Evolutionary conservation across 2,113 vertebrate species (phyloP), one percentile per base, ranked within the genome.

Genomic region (Ochotona princeps): DNA sequence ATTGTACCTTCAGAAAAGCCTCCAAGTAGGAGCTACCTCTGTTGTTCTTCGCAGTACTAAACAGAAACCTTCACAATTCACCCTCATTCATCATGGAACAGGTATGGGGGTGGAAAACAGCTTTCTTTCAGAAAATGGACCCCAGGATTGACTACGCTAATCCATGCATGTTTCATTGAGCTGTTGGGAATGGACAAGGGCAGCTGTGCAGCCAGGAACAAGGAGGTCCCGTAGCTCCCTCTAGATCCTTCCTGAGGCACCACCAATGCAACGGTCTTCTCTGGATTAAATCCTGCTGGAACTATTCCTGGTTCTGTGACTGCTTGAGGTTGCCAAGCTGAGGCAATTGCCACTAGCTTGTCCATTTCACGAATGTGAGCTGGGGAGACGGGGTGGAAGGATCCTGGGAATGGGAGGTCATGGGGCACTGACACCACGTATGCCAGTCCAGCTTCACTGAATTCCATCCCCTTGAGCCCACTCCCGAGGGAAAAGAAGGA

Each of bases 121-220:
- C 3, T 20, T 28, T 61, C 2, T 38, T 44, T 21, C 7, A 18
- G 57, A 57, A 89, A 38, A 5, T 7, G 38, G 8, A 60, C 17
- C 69, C 28, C 6, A 2, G 23, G 21, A 32, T 30, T 17, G 15
- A 49, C 5, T 2, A 8, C 9, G 35, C 28, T 20, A 25, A 30
- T 30, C 13, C 1, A 0, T 3, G 0, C 13, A 82, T 66, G 20
- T 20, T 72, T 38, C n/a, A 63, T 0, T 14, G 25, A 35, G 23
- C 14, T 91, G 44, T 69, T 30, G 18, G 14, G 38, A 76, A 57
- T 26, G 9, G 10, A 5, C 1, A 73, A 12, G 23, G 30, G 10
- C 25, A 76, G 7, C 17, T 1, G 1, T 4, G 14, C 18, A 47
- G n/a, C 79, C 47, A 63, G 86, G 3, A n/a, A 35, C 0, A 35